Percentiles rank a stretch among this genome's conserved stretches.
phyloP scores from a whole-genome alignment of 2,113 vertebrate species.

The Odontesthes bonariensis region DNA sequence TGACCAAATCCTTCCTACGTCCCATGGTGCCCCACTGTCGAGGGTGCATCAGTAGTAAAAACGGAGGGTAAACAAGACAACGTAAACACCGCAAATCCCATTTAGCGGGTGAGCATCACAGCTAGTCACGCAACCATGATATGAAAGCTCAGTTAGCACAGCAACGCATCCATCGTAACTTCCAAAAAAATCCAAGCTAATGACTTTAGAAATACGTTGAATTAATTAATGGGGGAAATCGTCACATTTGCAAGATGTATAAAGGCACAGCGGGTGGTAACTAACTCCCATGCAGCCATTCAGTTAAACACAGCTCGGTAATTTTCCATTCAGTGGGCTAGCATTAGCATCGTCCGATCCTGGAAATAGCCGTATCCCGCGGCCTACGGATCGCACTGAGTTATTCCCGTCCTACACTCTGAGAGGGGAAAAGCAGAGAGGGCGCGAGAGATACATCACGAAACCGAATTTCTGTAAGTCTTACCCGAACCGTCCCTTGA shows the following conservation, averaged over 20 bases:
- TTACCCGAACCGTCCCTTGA: constrained; percentile 77
- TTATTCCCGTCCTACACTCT: constrained; percentile 67
- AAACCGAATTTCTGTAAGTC: constrained; percentile 28
- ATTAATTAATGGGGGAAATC: accelerated
- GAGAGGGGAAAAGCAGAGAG: not conserved
- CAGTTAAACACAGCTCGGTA: constrained; percentile 9
- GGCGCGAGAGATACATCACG: constrained; percentile 8
- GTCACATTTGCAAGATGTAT: accelerated
- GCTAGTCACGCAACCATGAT: constrained; percentile 53
- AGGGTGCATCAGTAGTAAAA: not conserved
- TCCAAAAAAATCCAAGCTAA: accelerated
- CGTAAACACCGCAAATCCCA: constrained; percentile 3
- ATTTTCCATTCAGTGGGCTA: constrained; percentile 61
- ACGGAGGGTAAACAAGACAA: not conserved
- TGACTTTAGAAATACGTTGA: not conserved
- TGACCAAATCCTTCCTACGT: accelerated
- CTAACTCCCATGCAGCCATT: not conserved
- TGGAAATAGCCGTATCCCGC: constrained; percentile 68
- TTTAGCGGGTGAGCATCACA: constrained; percentile 39
- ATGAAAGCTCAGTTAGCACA: constrained; percentile 33
- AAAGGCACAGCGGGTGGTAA: accelerated
- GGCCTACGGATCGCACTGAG: constrained; percentile 71
- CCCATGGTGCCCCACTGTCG: not conserved
- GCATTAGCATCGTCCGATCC: constrained; percentile 50
- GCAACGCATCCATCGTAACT: not conserved